Base-by-base conservation (phyloP, 92 coral and sea anemone genomes). In the Porites rus region DNA sequence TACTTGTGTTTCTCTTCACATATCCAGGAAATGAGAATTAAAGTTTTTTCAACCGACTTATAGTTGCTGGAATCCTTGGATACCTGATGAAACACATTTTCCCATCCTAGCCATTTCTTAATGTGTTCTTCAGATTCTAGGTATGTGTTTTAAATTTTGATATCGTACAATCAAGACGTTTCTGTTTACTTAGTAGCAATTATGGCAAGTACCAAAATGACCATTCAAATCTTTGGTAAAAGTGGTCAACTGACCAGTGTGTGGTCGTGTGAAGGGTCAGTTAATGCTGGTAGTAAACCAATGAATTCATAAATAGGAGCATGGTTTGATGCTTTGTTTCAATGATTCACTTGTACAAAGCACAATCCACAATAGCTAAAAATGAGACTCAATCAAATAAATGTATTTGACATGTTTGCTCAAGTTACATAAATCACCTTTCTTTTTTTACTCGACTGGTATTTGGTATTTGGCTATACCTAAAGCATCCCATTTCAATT, bases 121-220 rank as follows among this genome's bases (percentile, higher is more conserved):
- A 1, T 31, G 51, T 76, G 70, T 69, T 38, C 80, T 76, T 69
- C 70, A 76, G 68, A 64, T n/a, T 21, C 19, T 28, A 28, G 2
- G 3, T 28, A 28, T 64, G 68, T 64, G 68, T 64, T 64, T 64
- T 21, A 64, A 64, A 64, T 64, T 10, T 64, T 64, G 68, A 64
- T 64, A 64, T 64, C 5, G 4, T 64, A 64, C 19, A 64, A 16
- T 64, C 68, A 64, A 64, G 68, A 64, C 4, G 16, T 64, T 64
- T 10, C 68, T 14, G 19, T 64, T 64, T 1, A 64, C 21, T n/a
- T 64, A 64, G 19, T 7, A 64, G 68, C 68, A 64, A 64, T 64
- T 22, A 22, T 22, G 68, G 68, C 68, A n/a, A 14, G 14, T 64
- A 64, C 68, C 68, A 64, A 64, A 58, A 64, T 1, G 38, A 14